Evolutionary conservation across 2,113 vertebrate species (phyloP).

Genomic region (Macrotis lagotis): DNA sequence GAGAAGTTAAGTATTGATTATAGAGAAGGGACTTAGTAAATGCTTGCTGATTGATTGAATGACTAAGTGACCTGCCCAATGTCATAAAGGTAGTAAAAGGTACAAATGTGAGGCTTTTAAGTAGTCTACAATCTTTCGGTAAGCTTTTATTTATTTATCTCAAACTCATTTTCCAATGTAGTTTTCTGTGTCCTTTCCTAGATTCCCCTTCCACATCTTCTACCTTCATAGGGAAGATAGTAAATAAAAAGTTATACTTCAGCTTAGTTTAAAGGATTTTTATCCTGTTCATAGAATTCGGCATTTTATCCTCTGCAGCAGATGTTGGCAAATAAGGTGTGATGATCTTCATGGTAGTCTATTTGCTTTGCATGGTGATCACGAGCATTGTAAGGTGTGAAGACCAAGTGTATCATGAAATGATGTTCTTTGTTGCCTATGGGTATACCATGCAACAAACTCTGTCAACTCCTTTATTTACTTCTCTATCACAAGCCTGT

Average conservation of each 20-base stretch:
- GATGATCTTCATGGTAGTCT: background rate
- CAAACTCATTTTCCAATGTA: background rate
- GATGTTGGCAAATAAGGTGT: background rate
- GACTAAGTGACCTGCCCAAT: background rate
- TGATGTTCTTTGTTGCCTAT: background rate
- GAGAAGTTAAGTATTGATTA: background rate
- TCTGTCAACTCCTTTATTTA: background rate
- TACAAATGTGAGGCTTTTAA: background rate
- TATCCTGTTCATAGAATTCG: background rate
- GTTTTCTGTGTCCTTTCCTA: background rate
- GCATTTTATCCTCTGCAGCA: background rate
- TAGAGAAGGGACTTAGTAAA: background rate
- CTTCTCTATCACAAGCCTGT: background rate
- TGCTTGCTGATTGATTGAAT: background rate
- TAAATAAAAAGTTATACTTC: background rate
- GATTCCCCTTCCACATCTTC: background rate
- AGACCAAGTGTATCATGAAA: background rate
- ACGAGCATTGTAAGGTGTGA: background rate
- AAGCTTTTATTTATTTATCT: background rate
- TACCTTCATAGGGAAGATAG: background rate
- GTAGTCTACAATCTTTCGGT: background rate
- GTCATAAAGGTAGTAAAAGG: background rate
- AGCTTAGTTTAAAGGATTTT: background rate
- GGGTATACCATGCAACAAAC: background rate
- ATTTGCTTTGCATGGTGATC: background rate